These are phyloP conservation scores for Drosophila dives DNA, from an alignment of 2,888 invertebrate genomes.

Conservation along the genomic window DNA sequence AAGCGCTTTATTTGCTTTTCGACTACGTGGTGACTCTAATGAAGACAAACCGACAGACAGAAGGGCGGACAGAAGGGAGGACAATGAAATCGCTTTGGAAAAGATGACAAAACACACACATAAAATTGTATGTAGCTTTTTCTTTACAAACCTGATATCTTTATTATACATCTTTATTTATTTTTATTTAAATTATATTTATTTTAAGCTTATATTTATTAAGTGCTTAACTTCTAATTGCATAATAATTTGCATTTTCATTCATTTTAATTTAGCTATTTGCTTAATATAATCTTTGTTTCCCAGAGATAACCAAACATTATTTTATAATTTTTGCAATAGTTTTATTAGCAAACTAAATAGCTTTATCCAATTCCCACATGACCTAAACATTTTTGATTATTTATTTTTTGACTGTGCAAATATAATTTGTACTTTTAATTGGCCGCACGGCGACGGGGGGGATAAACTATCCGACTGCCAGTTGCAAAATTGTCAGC, in stretches of 20 bases:
- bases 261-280: constrained; percentile 1
- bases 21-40: constrained; percentile 38
- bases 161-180: neutral
- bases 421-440: constrained; percentile 66
- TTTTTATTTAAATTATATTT: neutral
- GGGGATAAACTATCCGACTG: constrained; percentile 8
- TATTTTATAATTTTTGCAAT: neutral
- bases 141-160: neutral
- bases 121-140: constrained; percentile 4
- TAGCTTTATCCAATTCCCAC: neutral
- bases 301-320: neutral
- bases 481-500: constrained; percentile 46
- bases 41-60: constrained; percentile 30
- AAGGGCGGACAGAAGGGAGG: neutral
- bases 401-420: constrained; percentile 5
- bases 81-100: neutral
- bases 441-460: constrained; percentile 41
- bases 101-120: constrained; percentile 2
- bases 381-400: neutral
- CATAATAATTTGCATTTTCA: neutral
- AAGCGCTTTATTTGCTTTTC: constrained; percentile 51
- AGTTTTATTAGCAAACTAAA: neutral
- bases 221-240: neutral
- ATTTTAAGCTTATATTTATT: neutral
- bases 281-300: neutral